These are phyloP conservation scores for Papilio demoleus DNA, from an alignment of 2,888 invertebrate species.

Conservation along the genomic window DNA sequence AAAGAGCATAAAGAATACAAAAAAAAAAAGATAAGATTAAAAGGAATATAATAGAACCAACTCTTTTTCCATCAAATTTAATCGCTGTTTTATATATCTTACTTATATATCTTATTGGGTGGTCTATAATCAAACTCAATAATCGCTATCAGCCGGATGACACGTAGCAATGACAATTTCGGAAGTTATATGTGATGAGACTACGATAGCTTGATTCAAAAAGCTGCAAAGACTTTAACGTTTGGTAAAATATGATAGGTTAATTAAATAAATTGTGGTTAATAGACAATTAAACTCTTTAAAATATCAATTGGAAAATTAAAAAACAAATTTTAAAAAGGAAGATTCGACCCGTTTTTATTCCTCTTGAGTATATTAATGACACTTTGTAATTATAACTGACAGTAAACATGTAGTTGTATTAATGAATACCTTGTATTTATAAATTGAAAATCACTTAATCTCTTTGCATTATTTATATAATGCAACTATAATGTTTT, in stretches of 20 bases:
- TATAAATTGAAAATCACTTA: neutral
- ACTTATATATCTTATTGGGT: neutral
- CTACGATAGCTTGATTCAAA: neutral
- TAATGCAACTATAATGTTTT: too few species aligned
- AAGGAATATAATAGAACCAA: too few species aligned
- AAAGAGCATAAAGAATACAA: too few species aligned
- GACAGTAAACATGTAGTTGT: neutral
- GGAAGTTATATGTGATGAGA: neutral
- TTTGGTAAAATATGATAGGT: neutral
- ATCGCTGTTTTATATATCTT: neutral
- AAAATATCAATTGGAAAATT: too few species aligned
- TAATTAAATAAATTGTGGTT: too few species aligned
- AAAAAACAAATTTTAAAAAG: too few species aligned
- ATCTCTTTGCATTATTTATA: neutral
- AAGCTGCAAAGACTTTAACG: neutral
- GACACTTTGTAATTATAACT: neutral
- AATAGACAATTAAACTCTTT: too few species aligned
- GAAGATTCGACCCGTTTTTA: too few species aligned
- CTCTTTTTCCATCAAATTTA: too few species aligned
- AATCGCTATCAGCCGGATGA: conserved; percentile 12
- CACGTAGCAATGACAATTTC: conserved; percentile 7
- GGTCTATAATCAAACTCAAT: neutral
- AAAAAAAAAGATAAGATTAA: too few species aligned
- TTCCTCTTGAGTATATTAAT: too few species aligned
- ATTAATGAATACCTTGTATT: too few species aligned